Base-by-base conservation (phyloP, 2,113 vertebrate genomes). In the Ptilonorhynchus violaceus region DNA sequence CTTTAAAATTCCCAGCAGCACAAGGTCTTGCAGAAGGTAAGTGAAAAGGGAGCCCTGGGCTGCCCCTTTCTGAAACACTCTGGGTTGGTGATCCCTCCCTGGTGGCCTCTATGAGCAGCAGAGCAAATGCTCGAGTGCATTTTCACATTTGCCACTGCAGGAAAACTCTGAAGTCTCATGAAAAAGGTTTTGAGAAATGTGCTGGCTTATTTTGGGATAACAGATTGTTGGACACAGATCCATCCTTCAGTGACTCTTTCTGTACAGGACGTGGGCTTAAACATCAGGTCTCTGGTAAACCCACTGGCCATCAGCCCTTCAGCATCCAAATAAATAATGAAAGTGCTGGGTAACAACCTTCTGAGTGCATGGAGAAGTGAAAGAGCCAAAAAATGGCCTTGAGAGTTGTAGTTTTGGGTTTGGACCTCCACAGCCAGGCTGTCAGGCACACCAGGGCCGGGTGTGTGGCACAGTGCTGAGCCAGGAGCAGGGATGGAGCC, bases 291-390 rank as follows among this genome's bases (percentile, higher is more conserved):
- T 58, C 27, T 19, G 27, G 10, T 31, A 66, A 67, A 62, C 23
- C 30, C 58, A 24, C 10, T 0, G 0, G 10, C 46, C 42, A 15
- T 6, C 19, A 11, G 4, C 78, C 37, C 41, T 42, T 35, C 79
- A 50, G 15, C 70, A 53, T 17, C 70, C 33, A 50, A 78, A 42
- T 58, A 59, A 14, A 21, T 11, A 69, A 47, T 24, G n/a, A 75
- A 60, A 52, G 18, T 7, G 6, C 41, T 22, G 8, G n/a, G 15
- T 17, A 17, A 44, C 21, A 30, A 53, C 31, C 28, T 58, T 53
- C 3, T 18, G 50, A 27, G 52, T 5, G 30, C 4, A 1, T 4
- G 14, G n/a, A 52, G 76, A 58, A 74, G 31, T 3, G 16, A 74
- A 91, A 75, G 7, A 53, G 10, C 24, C 9, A 6, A 16, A 82